phyloP scores from a whole-genome alignment of 2,888 invertebrate species.

The Amblyteles armatorius region DNA sequence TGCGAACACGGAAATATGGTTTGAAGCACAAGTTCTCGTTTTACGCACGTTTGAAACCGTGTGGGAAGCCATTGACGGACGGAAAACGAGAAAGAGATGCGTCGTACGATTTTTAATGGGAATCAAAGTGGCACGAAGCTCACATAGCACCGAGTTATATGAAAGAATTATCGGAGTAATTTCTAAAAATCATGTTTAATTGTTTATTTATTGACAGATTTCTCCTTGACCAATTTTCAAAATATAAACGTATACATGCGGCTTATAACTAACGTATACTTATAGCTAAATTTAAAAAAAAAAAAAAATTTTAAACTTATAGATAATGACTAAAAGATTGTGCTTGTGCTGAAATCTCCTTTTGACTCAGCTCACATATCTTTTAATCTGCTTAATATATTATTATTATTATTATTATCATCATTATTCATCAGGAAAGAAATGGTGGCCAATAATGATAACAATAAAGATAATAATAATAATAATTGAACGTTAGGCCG shows the following conservation, averaged over 20 bases:
- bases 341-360: too few relatives aligned
- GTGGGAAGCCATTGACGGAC: conserved; percentile 16
- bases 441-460: neutral
- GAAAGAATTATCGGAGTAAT: neutral
- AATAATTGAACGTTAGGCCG: neutral
- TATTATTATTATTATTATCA: neutral
- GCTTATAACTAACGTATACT: too few relatives aligned
- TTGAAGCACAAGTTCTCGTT: conserved; percentile 21
- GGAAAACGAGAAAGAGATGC: neutral
- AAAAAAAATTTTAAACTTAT: too few relatives aligned
- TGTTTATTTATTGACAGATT: neutral
- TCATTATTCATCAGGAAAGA: neutral
- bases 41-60: conserved; percentile 18
- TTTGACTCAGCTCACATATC: too few relatives aligned
- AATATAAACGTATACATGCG: too few relatives aligned
- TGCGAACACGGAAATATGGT: conserved; percentile 37
- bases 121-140: conserved; percentile 5
- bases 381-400: too few relatives aligned
- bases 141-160: neutral
- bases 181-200: neutral
- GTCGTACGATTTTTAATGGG: neutral
- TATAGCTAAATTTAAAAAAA: too few relatives aligned
- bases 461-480: neutral
- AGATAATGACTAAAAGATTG: too few relatives aligned
- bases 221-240: too few relatives aligned